phyloP scores from a whole-genome alignment of 37 sponge, comb jelly and placozoan species.

The Ephydatia muelleri region DNA sequence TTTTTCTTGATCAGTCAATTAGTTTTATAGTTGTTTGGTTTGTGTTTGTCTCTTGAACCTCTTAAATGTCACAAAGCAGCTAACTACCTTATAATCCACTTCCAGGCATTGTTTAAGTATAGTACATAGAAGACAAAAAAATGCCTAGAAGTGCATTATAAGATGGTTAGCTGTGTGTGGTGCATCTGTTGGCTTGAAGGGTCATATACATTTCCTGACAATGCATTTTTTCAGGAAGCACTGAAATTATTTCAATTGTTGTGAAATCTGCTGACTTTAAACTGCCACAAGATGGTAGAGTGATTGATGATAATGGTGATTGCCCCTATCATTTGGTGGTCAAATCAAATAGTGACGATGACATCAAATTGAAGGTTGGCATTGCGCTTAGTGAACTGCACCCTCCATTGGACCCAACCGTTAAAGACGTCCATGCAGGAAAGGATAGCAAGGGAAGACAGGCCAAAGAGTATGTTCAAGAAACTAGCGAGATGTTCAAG shows the following conservation, averaged over 20 bases:
- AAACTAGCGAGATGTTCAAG: neutral
- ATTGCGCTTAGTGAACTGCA: neutral
- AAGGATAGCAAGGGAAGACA: neutral
- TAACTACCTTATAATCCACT: no score
- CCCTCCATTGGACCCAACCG: neutral
- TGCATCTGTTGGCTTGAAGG: no score
- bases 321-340: neutral
- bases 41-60: no score
- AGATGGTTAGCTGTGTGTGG: no score
- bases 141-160: no score
- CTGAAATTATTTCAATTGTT: neutral
- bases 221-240: neutral
- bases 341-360: neutral
- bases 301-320: neutral
- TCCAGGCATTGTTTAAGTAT: no score
- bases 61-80: no score
- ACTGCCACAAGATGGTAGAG: neutral
- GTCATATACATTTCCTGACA: no score
- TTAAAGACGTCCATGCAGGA: neutral
- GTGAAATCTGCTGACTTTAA: neutral
- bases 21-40: no score
- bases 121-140: no score
- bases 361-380: neutral
- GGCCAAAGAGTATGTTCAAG: neutral
- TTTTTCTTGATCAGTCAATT: no score